A percentile compares a stretch with the other conserved stretches of the same genome.
phyloP scores from a whole-genome alignment of 2,797 vertebrate species.

The Intellagama lesueurii region DNA sequence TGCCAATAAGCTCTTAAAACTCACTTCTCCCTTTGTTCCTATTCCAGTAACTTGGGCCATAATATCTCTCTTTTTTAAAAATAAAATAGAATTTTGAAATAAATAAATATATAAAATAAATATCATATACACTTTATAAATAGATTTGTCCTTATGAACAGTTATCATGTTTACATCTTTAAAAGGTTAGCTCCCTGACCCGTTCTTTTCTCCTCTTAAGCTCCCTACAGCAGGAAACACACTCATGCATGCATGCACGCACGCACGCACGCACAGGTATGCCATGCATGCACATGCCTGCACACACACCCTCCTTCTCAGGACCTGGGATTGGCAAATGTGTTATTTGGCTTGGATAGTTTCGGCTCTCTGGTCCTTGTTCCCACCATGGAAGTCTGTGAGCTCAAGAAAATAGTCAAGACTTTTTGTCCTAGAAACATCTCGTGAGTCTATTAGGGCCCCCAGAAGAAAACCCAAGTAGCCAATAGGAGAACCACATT shows the following conservation, averaged over 20 bases:
- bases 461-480: slow-evolving; percentile 67
- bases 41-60: slow-evolving; percentile 84
- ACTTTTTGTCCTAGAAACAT: not conserved
- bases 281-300: slow-evolving; percentile 70
- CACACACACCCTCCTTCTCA: slow-evolving; percentile 42
- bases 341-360: not conserved
- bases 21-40: slow-evolving; percentile 71
- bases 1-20: slow-evolving; percentile 87
- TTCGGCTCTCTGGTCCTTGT: not conserved
- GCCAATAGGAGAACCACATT: slow-evolving; percentile 64
- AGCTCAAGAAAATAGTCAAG: not conserved
- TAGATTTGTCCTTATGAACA: slow-evolving; percentile 96
- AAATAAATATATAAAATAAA: slow-evolving; percentile 99
- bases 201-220: slow-evolving; percentile 62
- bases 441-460: slow-evolving; percentile 52
- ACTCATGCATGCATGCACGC: slow-evolving; percentile 72
- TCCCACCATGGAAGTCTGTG: not conserved
- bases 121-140: slow-evolving; percentile 99
- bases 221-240: slow-evolving; percentile 80
- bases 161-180: slow-evolving; percentile 88
- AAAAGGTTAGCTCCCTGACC: slow-evolving; percentile 83
- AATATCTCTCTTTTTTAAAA: slow-evolving; percentile 91
- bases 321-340: not conserved
- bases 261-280: slow-evolving; percentile 64
- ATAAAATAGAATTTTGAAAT: slow-evolving; percentile 98